Evolutionary conservation across 2,113 vertebrate genomes (phyloP), one percentile per base, ranked within the genome.

Genomic region (Clinocottus analis): DNA sequence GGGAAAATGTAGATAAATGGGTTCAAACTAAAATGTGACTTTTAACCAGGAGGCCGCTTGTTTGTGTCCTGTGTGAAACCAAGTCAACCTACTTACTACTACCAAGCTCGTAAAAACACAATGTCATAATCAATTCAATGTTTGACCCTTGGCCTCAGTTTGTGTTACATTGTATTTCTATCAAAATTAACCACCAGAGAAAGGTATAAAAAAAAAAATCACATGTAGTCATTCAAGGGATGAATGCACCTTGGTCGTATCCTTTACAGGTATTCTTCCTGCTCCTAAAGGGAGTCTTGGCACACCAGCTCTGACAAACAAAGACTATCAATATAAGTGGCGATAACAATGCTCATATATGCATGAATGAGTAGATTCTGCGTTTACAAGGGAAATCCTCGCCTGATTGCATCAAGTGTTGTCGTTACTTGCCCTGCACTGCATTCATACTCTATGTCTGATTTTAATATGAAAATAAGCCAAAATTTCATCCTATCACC

Each of bases 401-500:
- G 2, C 41, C 23, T 73, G 77, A 87, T 84, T 80, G 69, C 73
- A 62, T 68, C n/a, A 79, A 70, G 25, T 27, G 53, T 83, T 79
- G 65, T 76, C 70, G 31, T 61, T 68, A 43, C 61, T 58, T 35
- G 39, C 25, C 59, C 16, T 33, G 13, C 55, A 39, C 45, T 37
- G 47, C 76, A 72, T 80, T 59, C 41, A 61, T 89, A 17, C 5
- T 2, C 17, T 65, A 82, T 56, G 49, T 62, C 79, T 77, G 63
- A 60, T 79, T 80, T 84, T 64, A 72, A 27, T 21, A 4, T 45
- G 59, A 78, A 72, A 87, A 86, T 59, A 67, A 55, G 37, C 39
- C 68, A 64, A 85, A 75, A 85, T 61, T 45, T 59, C 68, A 79
- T 58, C 75, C 56, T 69, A 51, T 85, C 87, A 82, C 79, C 21